These are phyloP conservation scores for Sporophila hypoxantha DNA, from an alignment of 2,113 vertebrate species.

Conservation along the genomic window DNA sequence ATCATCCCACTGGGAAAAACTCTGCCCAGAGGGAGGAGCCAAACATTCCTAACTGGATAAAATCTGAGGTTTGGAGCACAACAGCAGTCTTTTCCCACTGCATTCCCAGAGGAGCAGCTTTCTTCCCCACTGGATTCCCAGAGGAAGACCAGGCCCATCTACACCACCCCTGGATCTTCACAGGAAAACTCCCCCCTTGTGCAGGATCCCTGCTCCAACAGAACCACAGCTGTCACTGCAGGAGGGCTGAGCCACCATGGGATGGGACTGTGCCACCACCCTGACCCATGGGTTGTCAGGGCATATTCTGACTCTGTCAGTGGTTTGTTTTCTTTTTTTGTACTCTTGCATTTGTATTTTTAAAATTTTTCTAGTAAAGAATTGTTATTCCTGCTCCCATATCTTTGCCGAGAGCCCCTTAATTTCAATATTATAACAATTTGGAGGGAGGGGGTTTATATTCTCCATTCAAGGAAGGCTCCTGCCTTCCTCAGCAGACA, in stretches of 20 bases:
- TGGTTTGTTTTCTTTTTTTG: background rate
- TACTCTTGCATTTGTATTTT: background rate
- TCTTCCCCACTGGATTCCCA: background rate
- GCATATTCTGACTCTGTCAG: background rate
- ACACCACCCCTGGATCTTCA: fast-evolving
- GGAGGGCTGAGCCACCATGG: background rate
- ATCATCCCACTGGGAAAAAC: background rate
- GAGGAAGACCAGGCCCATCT: background rate
- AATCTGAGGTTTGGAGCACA: background rate
- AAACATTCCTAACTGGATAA: background rate
- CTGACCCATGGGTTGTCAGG: background rate
- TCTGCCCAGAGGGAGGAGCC: background rate
- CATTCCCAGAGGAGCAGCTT: background rate
- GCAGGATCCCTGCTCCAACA: background rate
- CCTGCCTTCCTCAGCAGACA: background rate
- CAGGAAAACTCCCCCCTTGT: background rate
- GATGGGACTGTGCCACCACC: background rate
- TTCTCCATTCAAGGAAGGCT: background rate
- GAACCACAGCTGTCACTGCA: background rate
- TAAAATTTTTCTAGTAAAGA: background rate
- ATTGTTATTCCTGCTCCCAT: background rate
- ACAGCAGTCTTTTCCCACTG: background rate
- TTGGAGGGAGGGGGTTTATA: background rate
- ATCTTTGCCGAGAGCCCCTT: background rate
- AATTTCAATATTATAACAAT: background rate